A percentile compares a stretch with the other conserved stretches of the same genome.
phyloP scores from a whole-genome alignment of 2,113 vertebrate species.

The Mesoclemmys tuberculata region DNA sequence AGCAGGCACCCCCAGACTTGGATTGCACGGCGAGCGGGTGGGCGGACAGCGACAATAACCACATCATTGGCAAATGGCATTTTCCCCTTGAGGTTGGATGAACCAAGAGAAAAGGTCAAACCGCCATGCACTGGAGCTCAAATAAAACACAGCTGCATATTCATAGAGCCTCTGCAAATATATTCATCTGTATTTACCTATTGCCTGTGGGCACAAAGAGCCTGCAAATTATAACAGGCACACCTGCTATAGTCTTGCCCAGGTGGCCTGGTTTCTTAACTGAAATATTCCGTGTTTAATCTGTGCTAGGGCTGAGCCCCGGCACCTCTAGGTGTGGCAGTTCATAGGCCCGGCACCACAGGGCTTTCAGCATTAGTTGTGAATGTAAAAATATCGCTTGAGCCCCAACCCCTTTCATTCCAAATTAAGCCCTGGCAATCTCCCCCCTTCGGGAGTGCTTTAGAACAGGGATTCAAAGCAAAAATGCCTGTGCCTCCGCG shows the following conservation, averaged over 20 bases:
- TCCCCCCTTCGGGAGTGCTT: neutral
- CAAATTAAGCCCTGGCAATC: too few relatives aligned
- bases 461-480: neutral
- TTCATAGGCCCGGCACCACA: too few relatives aligned
- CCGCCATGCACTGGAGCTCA: fast-evolving
- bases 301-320: too few relatives aligned
- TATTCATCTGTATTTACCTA: fast-evolving
- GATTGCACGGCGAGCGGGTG: neutral
- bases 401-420: too few relatives aligned
- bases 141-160: fast-evolving
- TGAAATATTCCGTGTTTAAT: too few relatives aligned
- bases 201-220: fast-evolving
- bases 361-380: too few relatives aligned
- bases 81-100: fast-evolving
- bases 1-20: neutral
- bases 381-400: too few relatives aligned
- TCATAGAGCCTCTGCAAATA: neutral
- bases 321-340: too few relatives aligned
- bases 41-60: fast-evolving
- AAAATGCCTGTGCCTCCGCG: neutral
- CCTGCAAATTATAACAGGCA: neutral
- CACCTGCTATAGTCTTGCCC: neutral
- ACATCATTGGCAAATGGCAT: fast-evolving
- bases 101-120: neutral
- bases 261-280: neutral